Base-by-base conservation (phyloP, 2,888 invertebrate species). In the Silvanus unidentatus region DNA sequence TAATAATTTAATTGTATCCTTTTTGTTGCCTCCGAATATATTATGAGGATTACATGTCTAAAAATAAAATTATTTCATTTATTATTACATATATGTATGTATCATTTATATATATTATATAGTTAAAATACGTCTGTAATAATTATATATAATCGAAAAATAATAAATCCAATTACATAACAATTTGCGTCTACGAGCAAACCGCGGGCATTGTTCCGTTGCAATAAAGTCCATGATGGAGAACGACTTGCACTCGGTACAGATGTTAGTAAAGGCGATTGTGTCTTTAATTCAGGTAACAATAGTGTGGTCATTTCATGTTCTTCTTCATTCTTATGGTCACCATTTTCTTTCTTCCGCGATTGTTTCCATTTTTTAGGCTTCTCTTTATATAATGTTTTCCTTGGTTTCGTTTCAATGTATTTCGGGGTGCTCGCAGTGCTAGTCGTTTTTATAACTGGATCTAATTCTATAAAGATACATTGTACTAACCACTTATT, bases 391-490 rank as follows among this genome's bases (percentile, higher is more conserved):
- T 63, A 61, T 13, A 54, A 44, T 2, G 67, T 64, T 53, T 71
- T 72, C 35, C 68, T 62, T 2, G 69, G 65, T 50, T 70, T 71
- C 11, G 67, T 60, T 47, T 70, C 70, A 4, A 64, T 58, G 40
- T 63, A 61, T 43, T 64, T 64, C 2, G 71, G 70, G 1, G 71
- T 66, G 40, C 62, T 64, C 1, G 66, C 60, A 10, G 70, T 70
- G 45, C 67, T 71, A 16, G 72, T 71, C 4, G 72, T 65, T 55
- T 73, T 71, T 27, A 69, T 61, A 16, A 62, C 58, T 29, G 70
- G 51, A 52, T 69, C 67, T 40, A 70, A 55, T 47, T 73, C 72
- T 72, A 57, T 43, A 61, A 61, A 37, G 15, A 32, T 32, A 22
- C 22, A 22, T 22, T 5, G 3, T 22, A 22, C n/a, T n/a, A n/a